These are phyloP conservation scores for Calephelis perditalis DNA, from an alignment of 2,888 invertebrate species.

Conservation along the genomic window DNA sequence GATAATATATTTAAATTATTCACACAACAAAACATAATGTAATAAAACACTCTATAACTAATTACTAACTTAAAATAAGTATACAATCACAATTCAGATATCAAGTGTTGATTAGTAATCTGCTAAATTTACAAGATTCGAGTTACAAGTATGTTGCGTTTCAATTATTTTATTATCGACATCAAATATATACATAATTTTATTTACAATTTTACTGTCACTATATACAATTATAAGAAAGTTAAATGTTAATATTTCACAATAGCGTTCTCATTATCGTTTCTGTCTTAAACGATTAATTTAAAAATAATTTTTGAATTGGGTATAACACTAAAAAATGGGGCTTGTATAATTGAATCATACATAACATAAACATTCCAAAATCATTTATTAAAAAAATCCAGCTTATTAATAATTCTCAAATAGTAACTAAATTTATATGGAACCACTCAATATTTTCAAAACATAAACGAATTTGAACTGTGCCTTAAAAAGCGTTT, in stretches of 20 bases:
- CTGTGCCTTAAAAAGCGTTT: too few relatives aligned
- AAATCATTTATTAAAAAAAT: too few relatives aligned
- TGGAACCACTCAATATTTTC: too few relatives aligned
- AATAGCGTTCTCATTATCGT: not conserved
- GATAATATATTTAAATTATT: conserved; percentile 11
- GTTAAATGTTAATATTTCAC: not conserved
- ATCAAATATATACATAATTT: not conserved
- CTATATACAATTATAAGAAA: not conserved
- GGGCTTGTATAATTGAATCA: too few relatives aligned
- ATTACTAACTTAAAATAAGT: not conserved
- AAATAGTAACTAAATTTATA: too few relatives aligned
- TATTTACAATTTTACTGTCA: not conserved
- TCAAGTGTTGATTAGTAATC: not conserved
- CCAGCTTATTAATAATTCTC: too few relatives aligned
- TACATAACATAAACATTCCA: too few relatives aligned
- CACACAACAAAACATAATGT: conserved; percentile 5
- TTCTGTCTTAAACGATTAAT: too few relatives aligned
- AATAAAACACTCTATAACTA: not conserved
- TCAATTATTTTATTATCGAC: not conserved
- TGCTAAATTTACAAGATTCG: not conserved
- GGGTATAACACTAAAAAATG: too few relatives aligned
- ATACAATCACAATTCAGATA: not conserved
- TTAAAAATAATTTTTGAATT: too few relatives aligned
- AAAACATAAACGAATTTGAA: too few relatives aligned
- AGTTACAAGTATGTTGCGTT: not conserved